A percentile compares a stretch with the other conserved stretches of the same genome.
Conservation (phyloP, 2,888 invertebrate species). For the Cerastis leucographa region DNA sequence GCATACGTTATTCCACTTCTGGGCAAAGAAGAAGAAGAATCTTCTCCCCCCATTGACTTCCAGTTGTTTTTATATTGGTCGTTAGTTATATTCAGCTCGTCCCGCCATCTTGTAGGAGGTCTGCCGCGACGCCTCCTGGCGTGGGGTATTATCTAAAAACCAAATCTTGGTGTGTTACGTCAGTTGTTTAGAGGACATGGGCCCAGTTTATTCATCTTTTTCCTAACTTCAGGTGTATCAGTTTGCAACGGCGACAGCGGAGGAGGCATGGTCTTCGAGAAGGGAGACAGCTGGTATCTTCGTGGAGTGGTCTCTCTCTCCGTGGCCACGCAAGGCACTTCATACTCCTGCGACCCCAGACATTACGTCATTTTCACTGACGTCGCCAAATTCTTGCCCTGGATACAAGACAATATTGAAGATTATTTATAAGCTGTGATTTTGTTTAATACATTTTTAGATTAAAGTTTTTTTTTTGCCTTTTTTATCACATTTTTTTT, state of each 20-base stretch:
- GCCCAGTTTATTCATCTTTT: neutral
- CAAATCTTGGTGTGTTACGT: neutral
- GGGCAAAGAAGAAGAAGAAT: too few species aligned
- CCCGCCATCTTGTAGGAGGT: neutral
- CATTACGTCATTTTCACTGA: conserved; percentile 92
- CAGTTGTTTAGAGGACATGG: neutral
- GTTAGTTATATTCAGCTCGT: neutral
- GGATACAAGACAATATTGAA: conserved; percentile 84
- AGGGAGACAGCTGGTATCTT: conserved; percentile 83
- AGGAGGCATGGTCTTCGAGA: conserved; percentile 88
- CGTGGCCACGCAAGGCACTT: conserved; percentile 88
- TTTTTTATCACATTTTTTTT: neutral
- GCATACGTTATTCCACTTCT: neutral
- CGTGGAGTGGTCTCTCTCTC: conserved; percentile 90
- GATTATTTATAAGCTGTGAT: conserved; percentile 61
- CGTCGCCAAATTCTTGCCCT: conserved; percentile 89
- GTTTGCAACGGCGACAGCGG: conserved; percentile 90
- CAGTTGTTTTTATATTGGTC: neutral
- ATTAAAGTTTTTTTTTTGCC: neutral
- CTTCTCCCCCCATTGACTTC: neutral
- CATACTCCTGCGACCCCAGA: conserved; percentile 89
- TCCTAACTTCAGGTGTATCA: conserved; percentile 86
- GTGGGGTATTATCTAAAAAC: neutral
- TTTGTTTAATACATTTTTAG: conserved; percentile 22
- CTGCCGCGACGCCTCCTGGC: neutral